Evolutionary conservation across 2,888 invertebrate species (phyloP).

Genomic region (Callosobruchus maculatus): DNA sequence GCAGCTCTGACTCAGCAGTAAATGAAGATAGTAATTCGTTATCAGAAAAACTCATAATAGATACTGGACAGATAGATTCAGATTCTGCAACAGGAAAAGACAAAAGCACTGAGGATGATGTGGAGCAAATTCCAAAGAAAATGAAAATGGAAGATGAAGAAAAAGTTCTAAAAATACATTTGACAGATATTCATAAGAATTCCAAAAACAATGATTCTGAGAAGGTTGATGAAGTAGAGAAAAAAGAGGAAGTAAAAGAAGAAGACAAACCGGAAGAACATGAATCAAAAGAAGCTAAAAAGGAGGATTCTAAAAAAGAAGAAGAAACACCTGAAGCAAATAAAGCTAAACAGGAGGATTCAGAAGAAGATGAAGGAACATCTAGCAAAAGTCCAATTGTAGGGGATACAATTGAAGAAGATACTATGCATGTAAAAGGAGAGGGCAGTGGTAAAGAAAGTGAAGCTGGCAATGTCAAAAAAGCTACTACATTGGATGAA

Average conservation of each 20-base stretch:
- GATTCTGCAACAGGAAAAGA: constrained; percentile 25
- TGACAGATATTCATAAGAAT: constrained; percentile 1
- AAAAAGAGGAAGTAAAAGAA: not conserved
- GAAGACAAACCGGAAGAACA: constrained; percentile 6
- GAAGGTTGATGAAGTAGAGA: constrained; percentile 17
- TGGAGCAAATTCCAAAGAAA: not conserved
- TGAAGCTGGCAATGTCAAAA: constrained; percentile 11
- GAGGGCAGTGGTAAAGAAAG: constrained; percentile 67
- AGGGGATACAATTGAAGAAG: constrained; percentile 55
- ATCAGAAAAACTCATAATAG: constrained; percentile 55
- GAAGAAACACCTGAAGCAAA: constrained; percentile 16
- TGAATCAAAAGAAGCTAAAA: constrained; percentile 15
- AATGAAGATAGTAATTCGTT: constrained; percentile 63
- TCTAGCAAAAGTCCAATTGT: constrained; percentile 23
- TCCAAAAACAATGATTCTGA: constrained; percentile 10
- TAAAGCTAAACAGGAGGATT: constrained; percentile 10
- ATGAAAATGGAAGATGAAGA: constrained; percentile 3
- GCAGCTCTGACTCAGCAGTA: constrained; percentile 56
- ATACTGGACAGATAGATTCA: constrained; percentile 51
- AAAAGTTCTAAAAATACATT: constrained; percentile 15
- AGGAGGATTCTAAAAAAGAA: constrained; percentile 12
- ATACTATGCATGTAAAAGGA: constrained; percentile 65
- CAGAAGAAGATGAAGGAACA: constrained; percentile 17
- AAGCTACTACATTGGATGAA: not conserved
- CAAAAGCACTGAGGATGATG: constrained; percentile 19